Conservation (phyloP, 1,140 invertebrate genomes). For the Diorhabda carinulata region DNA sequence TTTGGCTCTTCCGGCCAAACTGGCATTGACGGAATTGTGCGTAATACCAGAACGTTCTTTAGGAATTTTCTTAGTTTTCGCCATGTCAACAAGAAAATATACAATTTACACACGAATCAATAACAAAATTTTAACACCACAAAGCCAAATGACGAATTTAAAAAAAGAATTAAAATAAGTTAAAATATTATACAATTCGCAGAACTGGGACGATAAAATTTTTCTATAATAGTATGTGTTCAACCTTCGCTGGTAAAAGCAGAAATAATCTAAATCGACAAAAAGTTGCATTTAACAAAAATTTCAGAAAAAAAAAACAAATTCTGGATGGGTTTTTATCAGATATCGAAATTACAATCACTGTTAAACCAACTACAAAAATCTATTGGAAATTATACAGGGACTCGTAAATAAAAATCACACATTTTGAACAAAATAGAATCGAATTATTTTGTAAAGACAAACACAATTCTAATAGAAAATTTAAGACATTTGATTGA, state of each 20-base stretch:
- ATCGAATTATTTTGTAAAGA: no score
- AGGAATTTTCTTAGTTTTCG: constrained; percentile 22
- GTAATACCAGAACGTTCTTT: constrained; percentile 17
- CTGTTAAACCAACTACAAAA: no score
- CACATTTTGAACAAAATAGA: no score
- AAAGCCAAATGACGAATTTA: neutral
- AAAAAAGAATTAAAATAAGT: neutral
- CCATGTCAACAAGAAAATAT: constrained; percentile 19
- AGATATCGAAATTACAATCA: no score
- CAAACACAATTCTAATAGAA: no score
- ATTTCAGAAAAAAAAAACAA: neutral
- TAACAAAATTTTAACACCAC: constrained; percentile 1
- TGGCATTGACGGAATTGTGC: neutral
- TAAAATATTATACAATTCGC: neutral
- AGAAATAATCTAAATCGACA: neutral
- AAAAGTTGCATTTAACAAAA: neutral
- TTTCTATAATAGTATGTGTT: neutral
- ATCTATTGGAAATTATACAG: no score
- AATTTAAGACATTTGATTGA: no score
- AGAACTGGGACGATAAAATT: no score
- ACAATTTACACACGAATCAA: neutral
- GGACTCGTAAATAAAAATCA: no score
- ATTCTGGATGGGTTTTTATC: no score
- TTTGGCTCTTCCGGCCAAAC: neutral
- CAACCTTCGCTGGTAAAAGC: neutral